Evolutionary conservation across 2,888 invertebrate genomes (phyloP).

Genomic region (Syritta pipiens): DNA sequence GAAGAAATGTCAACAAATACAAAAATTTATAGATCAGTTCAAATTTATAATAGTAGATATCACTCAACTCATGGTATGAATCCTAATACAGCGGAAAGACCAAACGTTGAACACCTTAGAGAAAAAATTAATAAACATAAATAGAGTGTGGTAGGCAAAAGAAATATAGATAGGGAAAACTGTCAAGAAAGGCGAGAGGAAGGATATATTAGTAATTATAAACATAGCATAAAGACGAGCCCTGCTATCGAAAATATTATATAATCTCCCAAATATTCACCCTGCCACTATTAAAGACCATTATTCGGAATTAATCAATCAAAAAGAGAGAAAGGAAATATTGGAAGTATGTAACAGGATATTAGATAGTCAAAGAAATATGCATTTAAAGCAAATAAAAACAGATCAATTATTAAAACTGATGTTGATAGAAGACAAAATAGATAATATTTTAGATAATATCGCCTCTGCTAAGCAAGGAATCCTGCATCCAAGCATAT

Average conservation of each 20-base stretch:
- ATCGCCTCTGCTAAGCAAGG: constrained; percentile 7
- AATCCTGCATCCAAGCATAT: constrained; percentile 10
- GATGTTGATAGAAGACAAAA: constrained; percentile 2
- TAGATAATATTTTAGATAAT: constrained; percentile 6
- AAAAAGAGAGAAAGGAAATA: constrained; percentile 7
- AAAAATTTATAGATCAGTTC: too few relatives aligned
- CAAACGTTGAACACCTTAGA: constrained; percentile 3
- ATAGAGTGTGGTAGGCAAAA: constrained; percentile 8
- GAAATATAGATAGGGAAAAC: constrained; percentile 3
- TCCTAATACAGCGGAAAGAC: background rate
- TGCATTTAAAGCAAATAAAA: constrained; percentile 12
- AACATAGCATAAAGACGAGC: constrained; percentile 10
- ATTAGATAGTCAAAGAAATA: background rate
- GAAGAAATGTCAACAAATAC: too few relatives aligned
- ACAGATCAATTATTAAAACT: constrained; percentile 20
- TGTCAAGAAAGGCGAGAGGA: background rate
- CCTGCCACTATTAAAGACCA: too few relatives aligned
- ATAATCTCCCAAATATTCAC: too few relatives aligned
- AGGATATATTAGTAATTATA: constrained; percentile 16
- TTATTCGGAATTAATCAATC: too few relatives aligned
- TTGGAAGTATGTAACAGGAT: background rate
- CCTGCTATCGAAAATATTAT: constrained; percentile 5
- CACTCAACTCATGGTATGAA: too few relatives aligned
- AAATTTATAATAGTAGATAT: too few relatives aligned
- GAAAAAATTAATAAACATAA: background rate